Evolutionary conservation across 2,797 vertebrate species (phyloP), one percentile per base, ranked within the genome.

Genomic region (Pogoniulus pusillus): DNA sequence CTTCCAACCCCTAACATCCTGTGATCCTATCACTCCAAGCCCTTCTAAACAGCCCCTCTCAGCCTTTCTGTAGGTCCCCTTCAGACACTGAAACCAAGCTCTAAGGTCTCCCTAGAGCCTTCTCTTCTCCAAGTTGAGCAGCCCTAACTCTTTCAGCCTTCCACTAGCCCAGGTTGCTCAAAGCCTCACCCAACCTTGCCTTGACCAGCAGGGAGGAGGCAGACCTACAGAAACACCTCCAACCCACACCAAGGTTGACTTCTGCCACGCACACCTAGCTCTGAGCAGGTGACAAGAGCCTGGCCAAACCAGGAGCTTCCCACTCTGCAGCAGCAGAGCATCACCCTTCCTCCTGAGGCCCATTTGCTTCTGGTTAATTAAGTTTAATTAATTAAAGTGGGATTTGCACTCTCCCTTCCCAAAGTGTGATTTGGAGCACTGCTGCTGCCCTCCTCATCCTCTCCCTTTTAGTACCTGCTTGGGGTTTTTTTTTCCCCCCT

Each of bases 401-500:
- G 78, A 45, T 49, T 65, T 37, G 34, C 15, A 4, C 47, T 34
- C 59, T 55, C 85, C 72, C 39, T 70, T 73, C 51, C 62, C 90
- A 55, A 91, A 35, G 1, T 8, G 6, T 27, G 90, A 88, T 32
- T 62, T 54, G n/a, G 30, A 12, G 22, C 43, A 10, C 51, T 60
- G 82, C n/a, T 41, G 79, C 74, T 85, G 74, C 65, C 93, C 80
- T 93, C 51, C 60, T 79, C 90, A 68, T 43, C 88, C 89, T 39
- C 81, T 62, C 14, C 10, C 54, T 69, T 57, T 88, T 51, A 85
- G 78, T 82, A 55, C 41, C 85, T 82, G 77, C 47, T 24, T 49
- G 47, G 6, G 87, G 91, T 63, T 94, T 84, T 82, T 85, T 72
- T 89, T 85, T 91, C 91, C 59, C 93, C 49, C 20, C 20, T 13